These are phyloP conservation scores for Zophobas morio DNA, from an alignment of 1,140 invertebrate species.

Conservation along the genomic window DNA sequence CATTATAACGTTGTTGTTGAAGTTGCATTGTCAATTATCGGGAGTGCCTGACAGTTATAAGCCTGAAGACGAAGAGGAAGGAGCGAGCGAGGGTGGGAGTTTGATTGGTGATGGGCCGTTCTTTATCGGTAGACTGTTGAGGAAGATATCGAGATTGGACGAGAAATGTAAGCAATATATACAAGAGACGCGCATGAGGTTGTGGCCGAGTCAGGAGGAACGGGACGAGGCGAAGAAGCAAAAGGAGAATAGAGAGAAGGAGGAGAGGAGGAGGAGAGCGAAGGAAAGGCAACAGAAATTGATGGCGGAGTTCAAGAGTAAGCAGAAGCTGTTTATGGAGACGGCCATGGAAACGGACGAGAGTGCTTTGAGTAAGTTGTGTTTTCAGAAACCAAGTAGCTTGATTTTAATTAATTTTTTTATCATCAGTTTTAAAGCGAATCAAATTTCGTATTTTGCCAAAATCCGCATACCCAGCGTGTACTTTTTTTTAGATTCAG, in stretches of 20 bases:
- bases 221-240: constrained; percentile 82
- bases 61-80: constrained; percentile 67
- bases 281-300: constrained; percentile 92
- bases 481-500: constrained; percentile 60
- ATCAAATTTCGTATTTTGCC: too few species aligned
- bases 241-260: constrained; percentile 81
- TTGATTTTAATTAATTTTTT: too few species aligned
- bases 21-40: constrained; percentile 93
- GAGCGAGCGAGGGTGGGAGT: constrained; percentile 45
- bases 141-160: constrained; percentile 81
- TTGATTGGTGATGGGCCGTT: constrained; percentile 89
- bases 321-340: constrained; percentile 94
- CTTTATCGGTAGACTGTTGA: constrained; percentile 85
- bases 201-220: constrained; percentile 86
- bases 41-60: constrained; percentile 86
- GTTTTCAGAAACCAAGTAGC: background rate
- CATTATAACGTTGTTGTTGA: constrained; percentile 91
- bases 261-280: constrained; percentile 86
- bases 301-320: constrained; percentile 93
- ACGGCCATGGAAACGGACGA: constrained; percentile 81
- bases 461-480: too few species aligned
- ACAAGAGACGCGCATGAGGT: constrained; percentile 75
- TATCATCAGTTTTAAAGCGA: too few species aligned
- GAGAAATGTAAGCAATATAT: constrained; percentile 71
- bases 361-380: constrained; percentile 42